Evolutionary conservation across 2,797 vertebrate genomes (phyloP), one percentile per base, ranked within the genome.

Genomic region (Brotogeris chrysoptera): DNA sequence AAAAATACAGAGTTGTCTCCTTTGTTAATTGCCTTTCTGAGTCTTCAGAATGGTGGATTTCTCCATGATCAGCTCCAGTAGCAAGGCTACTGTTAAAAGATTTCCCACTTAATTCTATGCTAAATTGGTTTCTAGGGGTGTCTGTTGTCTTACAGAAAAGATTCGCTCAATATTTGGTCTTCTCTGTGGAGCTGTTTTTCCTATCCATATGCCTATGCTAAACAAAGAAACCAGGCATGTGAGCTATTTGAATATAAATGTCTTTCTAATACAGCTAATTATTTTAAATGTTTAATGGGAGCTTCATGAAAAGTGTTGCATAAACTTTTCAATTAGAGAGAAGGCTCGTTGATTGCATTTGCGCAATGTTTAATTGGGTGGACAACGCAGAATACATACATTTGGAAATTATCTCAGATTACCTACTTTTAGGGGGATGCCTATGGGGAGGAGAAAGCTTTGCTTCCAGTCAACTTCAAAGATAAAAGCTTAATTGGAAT

Each of bases 401-500:
- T 53, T 94, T 89, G 46, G 80, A 91, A 95, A 85, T 93, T 86
- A 49, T 76, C 80, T 92, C 52, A 73, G 49, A 76, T 88, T 92
- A 76, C 59, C 64, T 84, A 46, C 57, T 81, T 92, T 63, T 87
- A 71, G 30, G 30, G 73, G 25, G 38, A 50, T 78, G 64, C 47
- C 52, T 92, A 27, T 47, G 87, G 70, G 88, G 93, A 95, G 41
- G 53, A 88, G 71, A 92, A 89, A 88, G 68, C 39, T 93, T 74
- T 90, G 61, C 80, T 95, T 95, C 82, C 60, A 85, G 21, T 92
- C 72, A 80, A 4, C 80, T 95, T 94, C 68, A 82, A 69, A 93
- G 66, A 90, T 95, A 76, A 86, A 63, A 80, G 70, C 77, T 96
- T 96, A 97, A 95, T 66, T 94, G 92, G 86, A 96, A 90, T 38